A percentile compares a stretch with the other conserved stretches of the same genome.
Conservation (phyloP, 2,113 vertebrate species). For the Passer montanus region DNA sequence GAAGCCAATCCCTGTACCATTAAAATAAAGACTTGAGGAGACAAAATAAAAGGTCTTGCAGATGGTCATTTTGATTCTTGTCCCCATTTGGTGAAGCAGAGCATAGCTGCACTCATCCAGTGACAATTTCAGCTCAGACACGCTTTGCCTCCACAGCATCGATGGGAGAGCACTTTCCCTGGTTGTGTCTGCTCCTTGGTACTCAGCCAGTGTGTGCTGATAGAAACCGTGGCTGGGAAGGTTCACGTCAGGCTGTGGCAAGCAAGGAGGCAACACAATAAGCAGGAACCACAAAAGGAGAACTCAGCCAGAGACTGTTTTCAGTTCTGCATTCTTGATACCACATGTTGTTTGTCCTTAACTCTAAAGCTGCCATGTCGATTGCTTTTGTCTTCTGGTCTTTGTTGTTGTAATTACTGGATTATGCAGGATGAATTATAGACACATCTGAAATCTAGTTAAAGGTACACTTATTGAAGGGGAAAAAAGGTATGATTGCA, state of each 20-base stretch:
- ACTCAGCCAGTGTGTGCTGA: not conserved
- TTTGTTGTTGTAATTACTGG: not conserved
- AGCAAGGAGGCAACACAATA: not conserved
- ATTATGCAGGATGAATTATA: not conserved
- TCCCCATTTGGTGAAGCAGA: not conserved
- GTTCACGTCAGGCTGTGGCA: not conserved
- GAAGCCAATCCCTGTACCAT: not conserved
- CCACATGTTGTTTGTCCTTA: not conserved
- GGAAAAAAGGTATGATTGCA: not conserved
- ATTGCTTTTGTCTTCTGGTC: not conserved
- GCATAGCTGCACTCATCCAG: not conserved
- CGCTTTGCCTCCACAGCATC: not conserved
- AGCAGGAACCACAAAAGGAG: not conserved
- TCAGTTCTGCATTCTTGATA: not conserved
- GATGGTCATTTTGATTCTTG: not conserved
- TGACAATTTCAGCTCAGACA: not conserved
- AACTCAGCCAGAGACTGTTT: not conserved
- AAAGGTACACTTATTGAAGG: not conserved
- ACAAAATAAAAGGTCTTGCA: not conserved
- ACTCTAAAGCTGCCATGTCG: not conserved
- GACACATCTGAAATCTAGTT: not conserved
- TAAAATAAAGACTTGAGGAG: not conserved
- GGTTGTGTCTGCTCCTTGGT: not conserved
- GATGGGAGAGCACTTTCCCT: not conserved
- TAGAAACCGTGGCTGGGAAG: not conserved